Evolutionary conservation across 1,140 invertebrate species (phyloP), one percentile per base, ranked within the genome.

Genomic region (Ceratosolen fusciceps): DNA sequence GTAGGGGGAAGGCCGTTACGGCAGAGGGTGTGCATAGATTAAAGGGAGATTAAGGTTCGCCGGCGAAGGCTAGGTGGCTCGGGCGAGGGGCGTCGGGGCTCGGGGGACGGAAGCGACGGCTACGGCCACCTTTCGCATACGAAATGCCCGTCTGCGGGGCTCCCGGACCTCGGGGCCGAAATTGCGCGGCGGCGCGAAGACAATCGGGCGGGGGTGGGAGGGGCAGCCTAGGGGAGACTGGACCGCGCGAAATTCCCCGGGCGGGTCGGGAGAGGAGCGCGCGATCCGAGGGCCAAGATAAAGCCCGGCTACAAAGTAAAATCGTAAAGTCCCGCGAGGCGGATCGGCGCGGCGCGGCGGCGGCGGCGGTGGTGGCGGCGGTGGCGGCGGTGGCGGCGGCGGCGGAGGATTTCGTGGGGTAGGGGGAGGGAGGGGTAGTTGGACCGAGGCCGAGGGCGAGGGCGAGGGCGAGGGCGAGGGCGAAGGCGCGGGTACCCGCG

Each of bases 241-340:
- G 60, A 37, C 60, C 31, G 60, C 60, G 60, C 19, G 34, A 37
- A 65, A 65, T 37, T 65, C 60, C 60, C 26, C 58, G 58, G 58
- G 8, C 14, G 31, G 60, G 4, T 31, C 12, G 7, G 37, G 8
- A 37, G 8, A 37, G 34, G 2, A 56, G 54, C n/a, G 12, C 31
- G 31, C 31, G 60, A 37, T 37, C 31, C 31, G 31, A 21, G 0
- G 19, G 12, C 14, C 16, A 29, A 65, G 60, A 65, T 65, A 65
- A 65, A 24, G 26, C 9, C 47, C 10, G 8, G 37, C 49, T n/a
- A 26, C 43, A 47, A 47, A 47, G 67, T 47, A 26, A 47, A 68
- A 47, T 70, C 67, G 67, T 47, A 70, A 70, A 70, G 24, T 70
- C 16, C 65, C 34, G 71, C 58, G 74, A 14, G 60, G 49, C 37